phyloP scores from a whole-genome alignment of 1,140 invertebrate genomes.

The Euura lappo region DNA sequence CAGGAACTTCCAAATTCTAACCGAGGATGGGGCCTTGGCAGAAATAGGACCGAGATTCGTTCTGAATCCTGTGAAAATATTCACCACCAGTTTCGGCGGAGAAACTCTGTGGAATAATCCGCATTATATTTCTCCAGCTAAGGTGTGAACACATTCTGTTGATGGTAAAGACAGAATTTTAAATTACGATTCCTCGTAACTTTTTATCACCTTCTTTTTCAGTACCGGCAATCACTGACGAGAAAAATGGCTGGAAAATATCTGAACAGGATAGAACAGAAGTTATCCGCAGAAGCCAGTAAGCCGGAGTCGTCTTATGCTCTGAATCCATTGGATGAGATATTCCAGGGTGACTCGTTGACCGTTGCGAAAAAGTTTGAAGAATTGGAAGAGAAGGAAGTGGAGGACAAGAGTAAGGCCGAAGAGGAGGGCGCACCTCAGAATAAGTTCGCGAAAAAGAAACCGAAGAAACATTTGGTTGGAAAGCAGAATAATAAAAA shows the following conservation, averaged over 20 bases:
- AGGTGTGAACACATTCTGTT: slow-evolving; percentile 57
- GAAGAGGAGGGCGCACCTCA: slow-evolving; percentile 33
- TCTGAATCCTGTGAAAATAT: slow-evolving; percentile 92
- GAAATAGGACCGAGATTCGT: slow-evolving; percentile 98
- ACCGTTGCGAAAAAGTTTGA: slow-evolving; percentile 44
- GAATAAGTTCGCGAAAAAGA: slow-evolving; percentile 55
- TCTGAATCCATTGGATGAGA: slow-evolving; percentile 68
- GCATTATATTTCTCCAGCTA: slow-evolving; percentile 89
- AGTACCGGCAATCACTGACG: slow-evolving; percentile 73
- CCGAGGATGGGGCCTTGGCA: slow-evolving; percentile 91
- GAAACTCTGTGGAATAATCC: slow-evolving; percentile 93
- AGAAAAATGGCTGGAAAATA: slow-evolving; percentile 79
- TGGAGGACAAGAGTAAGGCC: slow-evolving; percentile 21
- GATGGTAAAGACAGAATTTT: background rate
- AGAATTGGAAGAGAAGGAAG: slow-evolving; percentile 34
- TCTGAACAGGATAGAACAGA: slow-evolving; percentile 77
- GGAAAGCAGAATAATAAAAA: slow-evolving; percentile 44
- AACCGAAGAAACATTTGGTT: slow-evolving; percentile 39
- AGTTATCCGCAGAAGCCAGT: slow-evolving; percentile 72
- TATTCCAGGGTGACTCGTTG: slow-evolving; percentile 66
- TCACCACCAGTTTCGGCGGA: slow-evolving; percentile 94
- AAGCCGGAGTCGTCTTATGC: slow-evolving; percentile 75
- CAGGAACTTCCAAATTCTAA: slow-evolving; percentile 97
- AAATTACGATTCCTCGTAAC: slow-evolving; percentile 6
- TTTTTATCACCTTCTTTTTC: slow-evolving; percentile 33